Evolutionary conservation across 2,113 vertebrate genomes (phyloP), one percentile per base, ranked within the genome.

Genomic region (Clarias gariepinus): DNA sequence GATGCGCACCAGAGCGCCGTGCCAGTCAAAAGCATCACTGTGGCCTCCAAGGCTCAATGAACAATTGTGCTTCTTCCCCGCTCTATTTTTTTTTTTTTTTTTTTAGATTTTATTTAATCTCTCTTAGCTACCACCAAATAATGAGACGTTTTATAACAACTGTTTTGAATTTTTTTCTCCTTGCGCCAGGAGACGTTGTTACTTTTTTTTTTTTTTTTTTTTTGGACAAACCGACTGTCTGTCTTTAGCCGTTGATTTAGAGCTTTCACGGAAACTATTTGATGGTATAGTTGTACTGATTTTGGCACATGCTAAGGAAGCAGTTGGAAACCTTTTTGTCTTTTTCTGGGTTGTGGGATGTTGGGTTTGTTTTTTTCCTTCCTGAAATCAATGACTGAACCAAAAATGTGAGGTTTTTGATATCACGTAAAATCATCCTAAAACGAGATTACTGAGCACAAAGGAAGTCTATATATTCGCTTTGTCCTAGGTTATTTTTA

Each of bases 31-130:
- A 98, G 97, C 95, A 97, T 97, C 93, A 97, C 97, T 91, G 95
- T 97, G 87, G 97, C 97, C 95, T 98, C 98, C 94, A 99, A 98
- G 96, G 97, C 98, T 66, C 98, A 98, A 94, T 99, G 96, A 99
- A 95, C 89, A 88, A 85, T 91, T 90, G 47, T 87, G 82, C 90
- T 64, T 84, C 88, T 63, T 73, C 55, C 91, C 90, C 89, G 89
- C 92, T 90, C 25, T 69, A 36, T 21, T 21, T 60, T 66, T 28
- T 28, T 63, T 41, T 41, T 41, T 41, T 41, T 47, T 47, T 47
- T 53, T 52, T 68, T 68, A 83, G 77, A 90, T 91, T 88, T 93
- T 92, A 93, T 94, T 73, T 73, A 73, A 73, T 73, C 90, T 74
- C 92, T 94, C 92, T 93, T n/a, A n/a, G 95, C 95, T 96, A 90